Evolutionary conservation across 1,140 invertebrate genomes (phyloP).

Genomic region (Sogatella furcifera): DNA sequence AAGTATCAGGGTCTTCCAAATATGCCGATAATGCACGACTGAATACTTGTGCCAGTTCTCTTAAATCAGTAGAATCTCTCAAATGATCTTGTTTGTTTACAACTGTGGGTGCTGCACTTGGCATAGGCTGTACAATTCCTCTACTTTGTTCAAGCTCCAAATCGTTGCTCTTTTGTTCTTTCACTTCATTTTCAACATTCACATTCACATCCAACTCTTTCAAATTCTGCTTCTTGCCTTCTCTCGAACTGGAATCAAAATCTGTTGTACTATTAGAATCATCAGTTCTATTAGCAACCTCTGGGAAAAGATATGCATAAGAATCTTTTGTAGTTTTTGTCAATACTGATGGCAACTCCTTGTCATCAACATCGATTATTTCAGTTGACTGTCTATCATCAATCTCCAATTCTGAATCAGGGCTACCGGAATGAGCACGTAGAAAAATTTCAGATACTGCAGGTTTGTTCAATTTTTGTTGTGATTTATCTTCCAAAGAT

Average conservation of each 20-base stretch:
- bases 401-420: slow-evolving; percentile 6
- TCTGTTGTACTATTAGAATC: slow-evolving; percentile 6
- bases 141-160: slow-evolving; percentile 48
- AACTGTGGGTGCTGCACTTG: slow-evolving; percentile 35
- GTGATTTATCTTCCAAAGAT: neutral
- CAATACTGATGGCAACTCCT: slow-evolving; percentile 20
- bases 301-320: slow-evolving; percentile 20
- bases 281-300: neutral
- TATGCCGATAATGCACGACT: slow-evolving; percentile 69
- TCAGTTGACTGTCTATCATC: slow-evolving; percentile 5
- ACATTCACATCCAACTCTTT: slow-evolving; percentile 32
- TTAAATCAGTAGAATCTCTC: slow-evolving; percentile 36
- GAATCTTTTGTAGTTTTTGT: slow-evolving; percentile 24
- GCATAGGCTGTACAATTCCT: slow-evolving; percentile 28
- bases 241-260: slow-evolving; percentile 15
- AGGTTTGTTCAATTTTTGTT: neutral
- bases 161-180: slow-evolving; percentile 38
- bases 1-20: slow-evolving; percentile 64
- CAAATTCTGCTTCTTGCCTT: slow-evolving; percentile 30
- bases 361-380: neutral
- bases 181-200: slow-evolving; percentile 23
- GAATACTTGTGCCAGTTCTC: slow-evolving; percentile 70
- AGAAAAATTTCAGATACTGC: slow-evolving; percentile 15
- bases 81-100: slow-evolving; percentile 31
- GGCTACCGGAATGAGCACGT: slow-evolving; percentile 15